These are phyloP conservation scores for Erythrolamprus reginae DNA, from an alignment of 2,113 vertebrate species.

Conservation along the genomic window DNA sequence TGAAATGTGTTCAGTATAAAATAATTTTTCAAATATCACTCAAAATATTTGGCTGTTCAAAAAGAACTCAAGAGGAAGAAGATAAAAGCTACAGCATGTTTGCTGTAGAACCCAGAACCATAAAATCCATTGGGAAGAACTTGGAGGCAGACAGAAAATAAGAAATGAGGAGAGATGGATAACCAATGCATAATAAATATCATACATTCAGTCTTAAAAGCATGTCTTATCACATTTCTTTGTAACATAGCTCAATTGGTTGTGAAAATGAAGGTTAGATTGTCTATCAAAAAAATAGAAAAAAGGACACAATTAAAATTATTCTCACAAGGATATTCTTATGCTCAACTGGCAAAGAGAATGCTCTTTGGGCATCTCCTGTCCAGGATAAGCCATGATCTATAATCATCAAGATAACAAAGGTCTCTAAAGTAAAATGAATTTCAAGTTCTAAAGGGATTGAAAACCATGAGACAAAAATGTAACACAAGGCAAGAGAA, in stretches of 20 bases:
- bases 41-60: background rate
- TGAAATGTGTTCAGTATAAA: background rate
- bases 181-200: background rate
- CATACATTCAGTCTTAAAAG: background rate
- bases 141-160: background rate
- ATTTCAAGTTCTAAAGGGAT: background rate
- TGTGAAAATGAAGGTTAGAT: background rate
- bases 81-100: no score
- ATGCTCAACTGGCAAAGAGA: background rate
- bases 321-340: background rate
- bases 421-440: background rate
- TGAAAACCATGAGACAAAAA: background rate
- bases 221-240: background rate
- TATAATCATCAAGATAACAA: background rate
- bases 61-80: background rate
- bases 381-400: background rate
- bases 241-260: background rate
- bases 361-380: background rate
- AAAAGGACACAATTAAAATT: background rate
- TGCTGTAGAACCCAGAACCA: background rate
- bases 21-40: background rate
- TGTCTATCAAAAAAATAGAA: background rate
- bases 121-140: background rate
- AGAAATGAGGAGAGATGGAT: background rate
- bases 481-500: background rate